Evolutionary conservation across 2,113 vertebrate species (phyloP), one percentile per base, ranked within the genome.

Genomic region (Chamaetylas fuelleborni): DNA sequence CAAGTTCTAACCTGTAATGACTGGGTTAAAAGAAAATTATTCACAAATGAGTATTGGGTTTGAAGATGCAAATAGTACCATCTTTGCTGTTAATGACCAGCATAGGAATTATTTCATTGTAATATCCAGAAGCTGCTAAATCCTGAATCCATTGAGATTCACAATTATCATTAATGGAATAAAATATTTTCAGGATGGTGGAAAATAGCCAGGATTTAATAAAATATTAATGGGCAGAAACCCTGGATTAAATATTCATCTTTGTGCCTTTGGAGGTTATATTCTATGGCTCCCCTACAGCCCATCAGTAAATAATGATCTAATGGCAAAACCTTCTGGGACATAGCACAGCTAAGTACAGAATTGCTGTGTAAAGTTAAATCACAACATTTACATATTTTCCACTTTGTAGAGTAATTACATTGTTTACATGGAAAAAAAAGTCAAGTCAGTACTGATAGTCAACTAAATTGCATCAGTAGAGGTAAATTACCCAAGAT

Each of bases 271-370:
- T 89, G 66, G 92, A 95, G 81, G 95, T 96, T 96, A 89, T 65
- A 53, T 80, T 89, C 48, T 65, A 47, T 69, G 84, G 77, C 83
- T 89, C 80, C 82, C 67, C 64, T 90, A 65, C 72, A 96, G 77
- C 86, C 93, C 86, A 94, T 96, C 91, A 92, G 96, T 96, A 96
- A 97, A 96, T 95, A 96, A 96, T 96, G 86, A 95, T 93, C 91
- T 97, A 96, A 77, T 92, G 92, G 76, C 91, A 86, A 91, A 96
- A 91, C 83, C 93, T 91, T 95, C 78, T 84, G 96, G 88, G 92
- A 95, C 61, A 5, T 12, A 73, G 73, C 5, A 36, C 38, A 89
- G 78, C 48, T 86, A 78, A 70, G 61, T 19, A 25, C 33, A 53
- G 92, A 76, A 89, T 18, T 93, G 73, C 88, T 80, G 40, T 28